These are phyloP conservation scores for Serripes groenlandicus DNA, from an alignment of 2,888 invertebrate genomes.

Conservation along the genomic window DNA sequence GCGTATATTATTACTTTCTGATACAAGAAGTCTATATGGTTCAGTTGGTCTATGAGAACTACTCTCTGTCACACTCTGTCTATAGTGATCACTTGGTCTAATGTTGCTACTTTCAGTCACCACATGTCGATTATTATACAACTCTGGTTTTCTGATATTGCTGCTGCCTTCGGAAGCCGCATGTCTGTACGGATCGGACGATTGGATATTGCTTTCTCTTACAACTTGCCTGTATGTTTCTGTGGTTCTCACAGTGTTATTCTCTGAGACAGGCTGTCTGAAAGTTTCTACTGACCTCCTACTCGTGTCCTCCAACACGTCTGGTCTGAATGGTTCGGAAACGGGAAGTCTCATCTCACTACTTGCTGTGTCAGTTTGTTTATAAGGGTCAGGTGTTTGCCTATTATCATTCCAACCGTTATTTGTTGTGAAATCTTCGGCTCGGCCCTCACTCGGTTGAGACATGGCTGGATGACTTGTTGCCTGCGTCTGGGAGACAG, in stretches of 20 bases:
- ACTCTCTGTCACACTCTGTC: background rate
- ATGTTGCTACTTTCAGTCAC: slow-evolving; percentile 1
- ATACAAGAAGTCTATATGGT: background rate
- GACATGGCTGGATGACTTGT: background rate
- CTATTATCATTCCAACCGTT: slow-evolving; percentile 2
- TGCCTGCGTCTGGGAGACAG: background rate
- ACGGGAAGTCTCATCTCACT: background rate
- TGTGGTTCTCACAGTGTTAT: background rate
- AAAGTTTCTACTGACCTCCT: background rate
- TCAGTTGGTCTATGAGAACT: background rate
- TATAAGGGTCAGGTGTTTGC: background rate
- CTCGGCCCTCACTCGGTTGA: background rate
- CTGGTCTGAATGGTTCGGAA: background rate
- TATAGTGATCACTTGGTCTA: background rate
- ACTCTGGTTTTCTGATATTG: background rate
- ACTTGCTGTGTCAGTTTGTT: background rate
- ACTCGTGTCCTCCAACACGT: slow-evolving; percentile 4
- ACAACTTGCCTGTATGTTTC: background rate
- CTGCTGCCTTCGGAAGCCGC: background rate
- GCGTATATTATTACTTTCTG: background rate
- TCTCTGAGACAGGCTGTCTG: slow-evolving; percentile 2
- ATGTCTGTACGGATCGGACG: background rate
- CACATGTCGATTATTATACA: background rate
- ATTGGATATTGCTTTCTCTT: background rate
- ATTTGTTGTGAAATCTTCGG: background rate